Percentiles rank a stretch among this genome's conserved stretches.
These are phyloP conservation scores for Euphonia xanthogaster DNA, from an alignment of 2,797 vertebrate genomes.

Conservation along the genomic window DNA sequence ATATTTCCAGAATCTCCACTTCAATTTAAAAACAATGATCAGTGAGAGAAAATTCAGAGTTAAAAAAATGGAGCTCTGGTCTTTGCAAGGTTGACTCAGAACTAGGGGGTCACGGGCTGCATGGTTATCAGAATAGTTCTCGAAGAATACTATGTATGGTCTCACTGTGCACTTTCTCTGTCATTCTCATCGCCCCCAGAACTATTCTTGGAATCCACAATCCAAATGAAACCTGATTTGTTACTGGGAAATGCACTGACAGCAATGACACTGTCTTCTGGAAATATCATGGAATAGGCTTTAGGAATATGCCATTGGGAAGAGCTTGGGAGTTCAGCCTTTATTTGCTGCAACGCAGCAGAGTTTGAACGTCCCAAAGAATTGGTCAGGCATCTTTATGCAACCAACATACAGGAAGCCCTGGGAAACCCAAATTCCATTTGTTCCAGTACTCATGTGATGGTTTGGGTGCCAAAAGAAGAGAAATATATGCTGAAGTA, in stretches of 20 bases:
- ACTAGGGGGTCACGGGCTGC: background rate
- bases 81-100: background rate
- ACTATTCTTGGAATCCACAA: background rate
- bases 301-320: background rate
- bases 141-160: background rate
- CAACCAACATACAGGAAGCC: background rate
- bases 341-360: background rate
- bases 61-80: background rate
- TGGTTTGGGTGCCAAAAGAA: background rate
- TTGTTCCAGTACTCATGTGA: background rate
- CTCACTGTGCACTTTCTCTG: background rate
- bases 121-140: background rate
- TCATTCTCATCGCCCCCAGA: background rate
- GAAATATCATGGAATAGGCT: background rate
- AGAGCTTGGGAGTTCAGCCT: background rate
- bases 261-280: background rate
- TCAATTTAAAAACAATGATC: background rate
- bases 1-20: background rate
- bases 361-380: background rate
- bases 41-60: background rate
- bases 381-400: background rate
- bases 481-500: background rate
- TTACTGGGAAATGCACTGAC: background rate
- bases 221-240: background rate
- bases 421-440: background rate